Evolutionary conservation across 2,113 vertebrate genomes (phyloP).

Genomic region (Colistium nudipinnis): DNA sequence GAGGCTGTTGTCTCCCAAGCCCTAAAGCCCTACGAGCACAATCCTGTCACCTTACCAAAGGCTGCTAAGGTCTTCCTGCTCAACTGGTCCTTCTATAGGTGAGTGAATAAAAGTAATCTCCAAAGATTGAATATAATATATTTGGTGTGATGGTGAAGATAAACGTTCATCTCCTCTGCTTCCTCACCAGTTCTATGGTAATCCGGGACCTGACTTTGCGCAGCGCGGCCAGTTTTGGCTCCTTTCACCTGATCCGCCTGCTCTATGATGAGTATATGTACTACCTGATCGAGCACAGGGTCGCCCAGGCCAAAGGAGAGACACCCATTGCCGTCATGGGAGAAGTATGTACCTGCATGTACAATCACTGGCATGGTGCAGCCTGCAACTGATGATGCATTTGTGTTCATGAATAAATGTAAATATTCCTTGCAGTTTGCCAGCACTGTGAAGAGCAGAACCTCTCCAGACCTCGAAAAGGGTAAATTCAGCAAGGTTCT

Average conservation of each 20-base stretch:
- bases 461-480: constrained; percentile 86
- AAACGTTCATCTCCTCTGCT: background rate
- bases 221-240: constrained; percentile 92
- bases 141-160: background rate
- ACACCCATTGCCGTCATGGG: constrained; percentile 94
- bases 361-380: background rate
- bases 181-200: constrained; percentile 88
- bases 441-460: constrained; percentile 82
- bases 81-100: constrained; percentile 97
- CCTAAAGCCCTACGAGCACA: constrained; percentile 89
- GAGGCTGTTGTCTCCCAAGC: constrained; percentile 88
- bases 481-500: constrained; percentile 67
- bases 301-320: constrained; percentile 91
- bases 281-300: constrained; percentile 93
- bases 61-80: constrained; percentile 92
- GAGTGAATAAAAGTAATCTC: background rate
- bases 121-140: background rate
- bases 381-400: background rate
- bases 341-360: constrained; percentile 79
- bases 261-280: constrained; percentile 96
- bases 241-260: constrained; percentile 92
- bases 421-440: constrained; percentile 89
- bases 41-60: constrained; percentile 84
- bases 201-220: constrained; percentile 92
- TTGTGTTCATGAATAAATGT: background rate